Conservation (phyloP, 2,888 invertebrate species). For the Arrhopalites spinosus region DNA sequence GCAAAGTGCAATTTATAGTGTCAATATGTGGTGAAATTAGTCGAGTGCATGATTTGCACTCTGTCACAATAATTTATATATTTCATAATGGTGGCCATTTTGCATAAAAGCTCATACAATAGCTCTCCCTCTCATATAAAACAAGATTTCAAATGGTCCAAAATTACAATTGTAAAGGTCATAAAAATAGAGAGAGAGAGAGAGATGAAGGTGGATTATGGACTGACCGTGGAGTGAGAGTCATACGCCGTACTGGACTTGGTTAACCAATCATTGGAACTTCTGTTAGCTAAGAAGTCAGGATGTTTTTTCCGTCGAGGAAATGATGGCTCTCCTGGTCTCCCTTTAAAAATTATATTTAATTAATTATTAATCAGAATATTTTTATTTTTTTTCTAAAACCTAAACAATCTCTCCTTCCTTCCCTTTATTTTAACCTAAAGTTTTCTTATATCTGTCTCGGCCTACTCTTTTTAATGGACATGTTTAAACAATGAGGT, state of each 20-base stretch:
- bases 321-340: slow-evolving; percentile 71
- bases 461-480: neutral
- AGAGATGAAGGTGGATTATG: neutral
- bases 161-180: too few species aligned
- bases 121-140: too few species aligned
- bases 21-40: too few species aligned
- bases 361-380: slow-evolving; percentile 1
- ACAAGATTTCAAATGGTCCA: too few species aligned
- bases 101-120: too few species aligned
- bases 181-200: too few species aligned
- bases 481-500: neutral
- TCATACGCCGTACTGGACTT: slow-evolving; percentile 47
- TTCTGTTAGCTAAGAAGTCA: slow-evolving; percentile 80
- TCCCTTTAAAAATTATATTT: slow-evolving; percentile 42
- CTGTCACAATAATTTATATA: too few species aligned
- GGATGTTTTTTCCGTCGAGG: slow-evolving; percentile 85
- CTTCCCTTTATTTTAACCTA: too few species aligned
- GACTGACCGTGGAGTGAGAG: slow-evolving; percentile 36
- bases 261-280: slow-evolving; percentile 51
- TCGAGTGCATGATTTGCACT: too few species aligned
- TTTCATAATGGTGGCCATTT: too few species aligned
- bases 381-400: neutral
- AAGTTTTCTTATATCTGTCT: too few species aligned
- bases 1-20: too few species aligned
- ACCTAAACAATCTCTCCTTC: neutral